These are phyloP conservation scores for Conchocele bisecta DNA, from an alignment of 2,888 invertebrate genomes.

Conservation along the genomic window DNA sequence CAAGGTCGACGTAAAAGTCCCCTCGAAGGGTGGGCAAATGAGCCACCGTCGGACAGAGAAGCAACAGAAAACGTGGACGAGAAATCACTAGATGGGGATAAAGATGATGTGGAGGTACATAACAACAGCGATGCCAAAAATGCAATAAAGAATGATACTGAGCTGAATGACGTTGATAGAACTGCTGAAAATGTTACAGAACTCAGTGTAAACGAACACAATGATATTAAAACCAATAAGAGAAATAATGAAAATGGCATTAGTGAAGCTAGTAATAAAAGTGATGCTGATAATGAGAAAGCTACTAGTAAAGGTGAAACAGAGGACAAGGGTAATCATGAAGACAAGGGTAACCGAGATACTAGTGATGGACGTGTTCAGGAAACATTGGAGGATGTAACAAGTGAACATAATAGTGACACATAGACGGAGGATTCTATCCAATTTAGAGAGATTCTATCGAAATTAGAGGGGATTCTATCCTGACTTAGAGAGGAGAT, in stretches of 20 bases:
- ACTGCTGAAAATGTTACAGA: conserved; percentile 1
- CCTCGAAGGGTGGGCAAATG: conserved; percentile 52
- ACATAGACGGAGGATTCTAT: too few relatives aligned
- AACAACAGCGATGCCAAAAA: conserved; percentile 5
- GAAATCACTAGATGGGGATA: conserved; percentile 35
- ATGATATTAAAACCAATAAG: too few relatives aligned
- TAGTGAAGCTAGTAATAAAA: neutral
- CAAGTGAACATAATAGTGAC: too few relatives aligned
- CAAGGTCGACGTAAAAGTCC: conserved; percentile 50
- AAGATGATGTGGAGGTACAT: conserved; percentile 11
- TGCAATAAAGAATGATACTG: conserved; percentile 16
- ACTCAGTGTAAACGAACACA: too few relatives aligned
- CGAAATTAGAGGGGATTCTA: too few relatives aligned
- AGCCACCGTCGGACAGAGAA: conserved; percentile 35
- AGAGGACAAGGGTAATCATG: conserved; percentile 21
- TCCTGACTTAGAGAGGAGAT: too few relatives aligned
- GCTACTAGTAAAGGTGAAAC: conserved; percentile 7
- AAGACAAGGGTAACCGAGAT: conserved; percentile 14
- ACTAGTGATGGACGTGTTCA: too few relatives aligned
- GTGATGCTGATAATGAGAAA: conserved; percentile 14
- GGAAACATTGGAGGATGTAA: too few relatives aligned
- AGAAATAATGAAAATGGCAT: neutral
- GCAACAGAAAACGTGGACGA: conserved; percentile 30
- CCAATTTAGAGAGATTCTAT: too few relatives aligned
- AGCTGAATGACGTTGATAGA: neutral